Evolutionary conservation across 2,797 vertebrate species (phyloP).

Genomic region (Sparus aurata): DNA sequence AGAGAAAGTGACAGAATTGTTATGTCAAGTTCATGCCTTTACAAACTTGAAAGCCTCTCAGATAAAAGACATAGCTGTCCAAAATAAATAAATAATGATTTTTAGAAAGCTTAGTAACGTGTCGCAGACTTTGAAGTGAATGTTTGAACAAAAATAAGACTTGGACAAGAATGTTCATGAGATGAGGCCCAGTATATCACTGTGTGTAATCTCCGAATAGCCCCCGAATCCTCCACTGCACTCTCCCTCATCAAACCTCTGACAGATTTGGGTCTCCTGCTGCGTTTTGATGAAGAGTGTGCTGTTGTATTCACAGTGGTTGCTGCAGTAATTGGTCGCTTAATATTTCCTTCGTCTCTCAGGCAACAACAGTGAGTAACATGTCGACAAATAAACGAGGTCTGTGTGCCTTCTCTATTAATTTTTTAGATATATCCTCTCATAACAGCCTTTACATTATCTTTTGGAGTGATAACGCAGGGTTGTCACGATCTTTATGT

Average conservation of each 20-base stretch:
- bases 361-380: conserved; percentile 13
- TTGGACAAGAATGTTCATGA: conserved; percentile 30
- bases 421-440: conserved; percentile 38
- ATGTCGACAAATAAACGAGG: conserved; percentile 29
- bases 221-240: conserved; percentile 48
- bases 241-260: conserved; percentile 66
- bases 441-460: conserved; percentile 31
- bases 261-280: conserved; percentile 78
- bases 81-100: conserved; percentile 60
- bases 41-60: conserved; percentile 45
- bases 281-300: conserved; percentile 59
- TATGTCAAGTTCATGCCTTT: conserved; percentile 33
- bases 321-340: conserved; percentile 71
- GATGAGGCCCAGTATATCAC: conserved; percentile 21
- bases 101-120: conserved; percentile 59
- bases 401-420: conserved; percentile 17
- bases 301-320: conserved; percentile 55
- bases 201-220: conserved; percentile 67
- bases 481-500: conserved; percentile 51
- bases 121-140: conserved; percentile 53
- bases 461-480: conserved; percentile 12
- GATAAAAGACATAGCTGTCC: conserved; percentile 41
- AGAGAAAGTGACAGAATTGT: conserved; percentile 7
- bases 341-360: conserved; percentile 53
- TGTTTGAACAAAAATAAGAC: conserved; percentile 51